Evolutionary conservation across 2,113 vertebrate genomes (phyloP).

Genomic region (Eretmochelys imbricata): DNA sequence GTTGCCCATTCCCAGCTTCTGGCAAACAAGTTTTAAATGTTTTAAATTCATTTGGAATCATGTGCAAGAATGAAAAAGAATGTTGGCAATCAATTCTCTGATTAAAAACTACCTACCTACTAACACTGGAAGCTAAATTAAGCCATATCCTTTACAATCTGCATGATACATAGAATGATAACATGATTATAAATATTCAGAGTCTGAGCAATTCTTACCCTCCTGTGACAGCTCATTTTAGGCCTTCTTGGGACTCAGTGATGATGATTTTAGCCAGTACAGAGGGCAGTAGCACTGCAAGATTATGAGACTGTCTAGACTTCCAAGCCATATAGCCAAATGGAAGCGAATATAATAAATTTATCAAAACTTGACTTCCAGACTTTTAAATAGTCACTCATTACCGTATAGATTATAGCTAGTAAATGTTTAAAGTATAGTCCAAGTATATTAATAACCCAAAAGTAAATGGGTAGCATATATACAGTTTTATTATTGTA

Average conservation of each 20-base stretch:
- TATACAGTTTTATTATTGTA: background rate
- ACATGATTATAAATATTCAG: background rate
- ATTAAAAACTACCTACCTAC: slow-evolving; percentile 14
- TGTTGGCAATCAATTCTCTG: background rate
- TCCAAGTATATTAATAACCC: background rate
- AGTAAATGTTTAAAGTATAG: background rate
- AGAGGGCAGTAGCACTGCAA: background rate
- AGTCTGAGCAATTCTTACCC: background rate
- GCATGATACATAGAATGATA: background rate
- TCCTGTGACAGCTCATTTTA: background rate
- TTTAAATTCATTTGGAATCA: background rate
- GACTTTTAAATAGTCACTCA: background rate
- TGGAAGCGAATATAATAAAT: background rate
- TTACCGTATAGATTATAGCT: background rate
- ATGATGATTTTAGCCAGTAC: background rate
- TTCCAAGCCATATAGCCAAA: background rate
- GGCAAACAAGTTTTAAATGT: background rate
- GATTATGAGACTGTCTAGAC: background rate
- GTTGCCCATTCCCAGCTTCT: too few relatives aligned
- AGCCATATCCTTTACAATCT: background rate
- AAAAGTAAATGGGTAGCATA: background rate
- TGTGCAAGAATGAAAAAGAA: background rate
- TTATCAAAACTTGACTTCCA: background rate
- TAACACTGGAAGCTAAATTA: background rate
- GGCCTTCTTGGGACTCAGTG: background rate